phyloP scores from a whole-genome alignment of 2,888 invertebrate genomes.

The Tetheella fluctuosa region DNA sequence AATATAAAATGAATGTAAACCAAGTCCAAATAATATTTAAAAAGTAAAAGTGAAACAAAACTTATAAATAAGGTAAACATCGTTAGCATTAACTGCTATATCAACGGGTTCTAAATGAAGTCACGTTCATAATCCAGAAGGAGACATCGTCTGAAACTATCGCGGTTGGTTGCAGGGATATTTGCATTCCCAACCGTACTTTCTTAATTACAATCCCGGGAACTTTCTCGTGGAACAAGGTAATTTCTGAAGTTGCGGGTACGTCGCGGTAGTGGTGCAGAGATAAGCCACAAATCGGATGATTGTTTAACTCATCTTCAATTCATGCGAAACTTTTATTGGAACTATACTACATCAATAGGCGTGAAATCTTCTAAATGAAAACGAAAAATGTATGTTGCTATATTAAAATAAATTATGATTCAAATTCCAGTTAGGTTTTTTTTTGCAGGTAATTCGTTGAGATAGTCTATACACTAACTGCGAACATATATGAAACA shows the following conservation, averaged over 20 bases:
- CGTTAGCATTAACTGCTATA: slow-evolving; percentile 7
- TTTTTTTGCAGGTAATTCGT: neutral
- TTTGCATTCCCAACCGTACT: slow-evolving; percentile 54
- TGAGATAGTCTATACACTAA: neutral
- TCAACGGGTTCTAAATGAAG: slow-evolving; percentile 26
- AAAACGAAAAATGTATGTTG: too few species aligned
- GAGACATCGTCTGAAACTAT: slow-evolving; percentile 26
- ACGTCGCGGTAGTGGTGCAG: neutral
- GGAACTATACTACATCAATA: neutral
- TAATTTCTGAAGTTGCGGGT: slow-evolving; percentile 19
- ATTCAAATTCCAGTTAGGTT: too few species aligned
- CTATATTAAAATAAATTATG: too few species aligned
- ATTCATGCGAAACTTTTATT: neutral
- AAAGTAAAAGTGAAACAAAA: slow-evolving; percentile 2
- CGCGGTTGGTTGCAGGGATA: slow-evolving; percentile 30
- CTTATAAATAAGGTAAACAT: slow-evolving; percentile 5
- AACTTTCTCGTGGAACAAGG: slow-evolving; percentile 46
- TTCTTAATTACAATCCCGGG: slow-evolving; percentile 54
- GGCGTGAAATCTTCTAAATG: neutral
- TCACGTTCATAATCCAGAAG: slow-evolving; percentile 32
- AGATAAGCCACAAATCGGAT: neutral
- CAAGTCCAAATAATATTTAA: neutral
- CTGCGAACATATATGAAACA: neutral
- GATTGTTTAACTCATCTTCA: too few species aligned
- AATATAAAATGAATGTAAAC: neutral